phyloP scores from a whole-genome alignment of 2,797 vertebrate genomes.

The Malurus splendens region DNA sequence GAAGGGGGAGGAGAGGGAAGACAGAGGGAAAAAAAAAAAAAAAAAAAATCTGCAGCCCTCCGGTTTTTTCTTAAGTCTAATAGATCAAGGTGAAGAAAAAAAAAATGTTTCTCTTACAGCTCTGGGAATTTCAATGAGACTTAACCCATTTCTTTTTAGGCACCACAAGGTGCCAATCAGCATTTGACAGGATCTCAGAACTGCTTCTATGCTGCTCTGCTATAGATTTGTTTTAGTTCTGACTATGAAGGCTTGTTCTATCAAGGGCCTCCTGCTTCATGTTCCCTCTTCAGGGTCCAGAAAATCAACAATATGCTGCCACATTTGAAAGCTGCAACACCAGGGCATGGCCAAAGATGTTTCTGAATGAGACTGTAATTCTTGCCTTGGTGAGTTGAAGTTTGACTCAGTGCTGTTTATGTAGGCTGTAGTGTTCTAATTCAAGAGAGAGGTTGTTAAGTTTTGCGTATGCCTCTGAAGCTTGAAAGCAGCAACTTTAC shows the following conservation, averaged over 20 bases:
- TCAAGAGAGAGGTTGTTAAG: neutral
- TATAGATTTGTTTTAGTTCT: neutral
- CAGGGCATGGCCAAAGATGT: neutral
- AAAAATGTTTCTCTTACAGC: neutral
- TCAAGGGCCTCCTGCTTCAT: neutral
- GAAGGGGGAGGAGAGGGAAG: accelerated
- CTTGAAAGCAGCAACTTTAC: neutral
- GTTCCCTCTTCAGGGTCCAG: neutral
- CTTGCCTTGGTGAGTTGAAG: neutral
- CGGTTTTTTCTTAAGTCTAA: neutral
- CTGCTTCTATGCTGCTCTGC: neutral
- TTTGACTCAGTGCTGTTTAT: neutral
- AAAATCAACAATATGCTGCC: neutral
- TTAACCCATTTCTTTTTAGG: neutral
- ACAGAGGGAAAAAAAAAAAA: accelerated
- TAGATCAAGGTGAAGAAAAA: neutral
- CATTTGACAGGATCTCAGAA: neutral
- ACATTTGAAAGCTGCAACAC: neutral
- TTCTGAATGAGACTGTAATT: neutral
- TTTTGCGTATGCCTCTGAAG: neutral
- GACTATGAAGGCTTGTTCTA: neutral
- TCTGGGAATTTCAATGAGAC: neutral
- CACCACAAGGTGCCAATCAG: neutral
- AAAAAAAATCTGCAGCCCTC: neutral
- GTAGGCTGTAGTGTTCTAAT: neutral